A percentile compares a stretch with the other conserved stretches of the same genome.
Conservation (phyloP, 2,113 vertebrate species). For the Tragelaphus imberbis region DNA sequence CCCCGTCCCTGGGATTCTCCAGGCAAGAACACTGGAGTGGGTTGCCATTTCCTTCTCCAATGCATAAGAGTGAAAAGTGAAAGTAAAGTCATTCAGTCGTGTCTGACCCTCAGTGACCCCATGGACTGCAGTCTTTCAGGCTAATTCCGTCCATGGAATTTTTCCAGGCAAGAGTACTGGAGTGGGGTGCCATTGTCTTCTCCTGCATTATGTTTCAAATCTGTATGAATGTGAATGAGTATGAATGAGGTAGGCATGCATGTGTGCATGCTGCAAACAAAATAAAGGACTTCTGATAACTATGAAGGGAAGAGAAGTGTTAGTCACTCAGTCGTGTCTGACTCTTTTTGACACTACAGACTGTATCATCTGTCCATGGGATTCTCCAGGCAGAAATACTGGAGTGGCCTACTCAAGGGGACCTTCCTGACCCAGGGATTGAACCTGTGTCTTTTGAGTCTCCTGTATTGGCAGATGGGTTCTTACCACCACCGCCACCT, state of each 20-base stretch:
- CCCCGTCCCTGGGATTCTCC: no score
- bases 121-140: no score
- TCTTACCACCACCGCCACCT: background rate
- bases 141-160: no score
- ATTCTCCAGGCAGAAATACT: background rate
- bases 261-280: background rate
- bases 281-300: background rate
- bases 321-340: background rate
- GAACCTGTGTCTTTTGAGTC: background rate
- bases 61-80: no score
- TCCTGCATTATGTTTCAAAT: background rate
- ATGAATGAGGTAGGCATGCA: fast-evolving
- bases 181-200: no score
- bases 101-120: no score
- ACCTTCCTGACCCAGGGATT: background rate
- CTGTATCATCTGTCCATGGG: background rate
- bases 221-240: background rate
- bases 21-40: no score
- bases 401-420: background rate
- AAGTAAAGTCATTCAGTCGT: no score
- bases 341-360: background rate
- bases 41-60: no score
- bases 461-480: background rate
- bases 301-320: background rate
- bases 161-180: no score